phyloP scores from a whole-genome alignment of 2,797 vertebrate species.

The Hypotaenidia okinawae region DNA sequence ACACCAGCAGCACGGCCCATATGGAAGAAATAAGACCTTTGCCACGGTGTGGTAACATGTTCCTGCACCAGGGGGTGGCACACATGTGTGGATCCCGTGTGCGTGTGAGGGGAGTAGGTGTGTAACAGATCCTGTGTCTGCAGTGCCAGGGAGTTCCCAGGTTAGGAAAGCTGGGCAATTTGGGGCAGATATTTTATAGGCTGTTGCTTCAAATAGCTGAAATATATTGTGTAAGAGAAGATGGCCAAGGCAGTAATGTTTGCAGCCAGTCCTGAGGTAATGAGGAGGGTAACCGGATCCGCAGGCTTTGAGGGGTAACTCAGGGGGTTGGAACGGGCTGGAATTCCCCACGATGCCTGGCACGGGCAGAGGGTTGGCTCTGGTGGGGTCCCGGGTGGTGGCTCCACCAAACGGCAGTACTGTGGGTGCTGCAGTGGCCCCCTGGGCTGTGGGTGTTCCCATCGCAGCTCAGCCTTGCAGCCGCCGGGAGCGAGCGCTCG shows the following conservation, averaged over 20 bases:
- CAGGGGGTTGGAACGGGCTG: neutral
- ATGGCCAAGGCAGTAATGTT: neutral
- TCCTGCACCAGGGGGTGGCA: neutral
- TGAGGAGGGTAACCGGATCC: neutral
- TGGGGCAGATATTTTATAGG: neutral
- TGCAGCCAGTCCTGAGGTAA: neutral
- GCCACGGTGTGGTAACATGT: neutral
- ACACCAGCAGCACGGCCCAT: conserved; percentile 7
- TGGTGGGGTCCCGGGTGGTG: fast-evolving
- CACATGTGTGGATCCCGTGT: neutral
- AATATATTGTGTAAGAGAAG: neutral
- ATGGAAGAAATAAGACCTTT: conserved; percentile 46
- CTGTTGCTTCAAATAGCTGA: neutral
- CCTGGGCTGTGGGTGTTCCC: fast-evolving
- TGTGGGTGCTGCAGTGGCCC: fast-evolving
- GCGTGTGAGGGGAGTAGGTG: neutral
- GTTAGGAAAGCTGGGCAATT: neutral
- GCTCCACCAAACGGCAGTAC: neutral
- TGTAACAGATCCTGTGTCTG: neutral
- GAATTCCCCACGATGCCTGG: fast-evolving
- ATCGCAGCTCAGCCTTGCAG: neutral
- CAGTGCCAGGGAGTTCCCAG: neutral
- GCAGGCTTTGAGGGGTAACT: neutral
- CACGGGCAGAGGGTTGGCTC: neutral
- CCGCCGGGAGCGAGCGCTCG: fast-evolving